Base-by-base conservation (phyloP, 2,888 invertebrate genomes). In the Machimus atricapillus region DNA sequence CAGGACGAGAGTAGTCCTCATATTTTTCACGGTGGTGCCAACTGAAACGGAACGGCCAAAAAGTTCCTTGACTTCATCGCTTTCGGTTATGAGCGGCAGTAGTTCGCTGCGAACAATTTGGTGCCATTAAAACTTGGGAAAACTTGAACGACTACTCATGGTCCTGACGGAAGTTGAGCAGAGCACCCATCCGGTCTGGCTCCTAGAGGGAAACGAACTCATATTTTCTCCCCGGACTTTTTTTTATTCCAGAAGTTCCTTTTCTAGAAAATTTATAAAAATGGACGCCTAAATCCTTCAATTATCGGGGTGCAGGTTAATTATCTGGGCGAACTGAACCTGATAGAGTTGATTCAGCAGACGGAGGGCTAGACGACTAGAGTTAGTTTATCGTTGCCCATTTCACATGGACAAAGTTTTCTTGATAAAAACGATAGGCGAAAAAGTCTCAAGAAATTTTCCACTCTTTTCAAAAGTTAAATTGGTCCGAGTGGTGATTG, bases 381-480 rank as follows among this genome's bases (percentile, higher is more conserved):
- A 46, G n/a, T 19, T 19, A 77, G 78, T 78, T n/a, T 46, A 52
- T 31, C 31, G 14, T 43, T 40, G 46, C 27, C 76, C 34, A 76
- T 76, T 37, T 16, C 73, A 14, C 23, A 27, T 74, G 37, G 34
- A 76, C 19, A 23, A 83, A 83, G 23, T 23, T 56, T 66, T 83
- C 37, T 83, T 23, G 31, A 56, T 8, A 56, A 23, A 66, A 66
- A 12, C 19, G 56, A 8, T 66, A 3, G 12, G 12, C 19, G 19
- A 66, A 66, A 34, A 66, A 66, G 66, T 66, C 27, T 66, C 12
- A 66, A 23, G 66, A 66, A 81, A 81, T 81, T 23, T 56, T 16
- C 56, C n/a, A 37, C 66, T 58, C 66, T 66, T 66, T 66, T 14
- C 5, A 19, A 83, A 83, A 83, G 16, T 79, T 83, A 66, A 83